Percentiles rank a stretch among this genome's conserved stretches.
Conservation (phyloP, 2,888 invertebrate species). For the Watsonalla binaria region DNA sequence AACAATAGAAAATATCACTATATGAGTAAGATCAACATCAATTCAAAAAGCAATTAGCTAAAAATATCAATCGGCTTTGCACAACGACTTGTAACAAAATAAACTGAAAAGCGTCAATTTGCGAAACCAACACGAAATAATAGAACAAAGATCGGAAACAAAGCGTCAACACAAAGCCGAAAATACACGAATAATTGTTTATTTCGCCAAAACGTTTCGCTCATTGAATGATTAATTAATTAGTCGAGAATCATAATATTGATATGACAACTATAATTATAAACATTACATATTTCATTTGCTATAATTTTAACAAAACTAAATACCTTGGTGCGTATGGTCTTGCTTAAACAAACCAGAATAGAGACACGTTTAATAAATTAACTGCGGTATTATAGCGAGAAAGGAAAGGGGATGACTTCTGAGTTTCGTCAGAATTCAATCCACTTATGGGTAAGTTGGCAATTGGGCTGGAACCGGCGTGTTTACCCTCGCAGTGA, state of each 20-base stretch:
- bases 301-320: too few species aligned
- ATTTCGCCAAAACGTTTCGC: slow-evolving; percentile 11
- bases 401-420: slow-evolving; percentile 25
- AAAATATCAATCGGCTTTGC: not conserved
- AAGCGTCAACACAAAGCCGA: slow-evolving; percentile 14
- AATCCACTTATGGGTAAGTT: slow-evolving; percentile 64
- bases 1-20: too few species aligned
- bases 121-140: slow-evolving; percentile 14
- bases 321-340: too few species aligned
- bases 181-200: slow-evolving; percentile 26
- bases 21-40: too few species aligned
- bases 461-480: slow-evolving; percentile 52
- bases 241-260: slow-evolving; percentile 20
- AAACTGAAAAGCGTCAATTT: slow-evolving; percentile 6
- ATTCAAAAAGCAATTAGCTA: not conserved
- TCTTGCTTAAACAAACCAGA: not conserved
- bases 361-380: slow-evolving; percentile 6
- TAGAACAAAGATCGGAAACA: slow-evolving; percentile 24
- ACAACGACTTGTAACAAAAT: not conserved
- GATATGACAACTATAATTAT: slow-evolving; percentile 2
- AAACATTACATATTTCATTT: too few species aligned
- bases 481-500: slow-evolving; percentile 56
- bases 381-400: slow-evolving; percentile 18
- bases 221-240: slow-evolving; percentile 31
- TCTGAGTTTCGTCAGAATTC: slow-evolving; percentile 42